Base-by-base conservation (phyloP, 2,113 vertebrate genomes). In the Pitta sordida region DNA sequence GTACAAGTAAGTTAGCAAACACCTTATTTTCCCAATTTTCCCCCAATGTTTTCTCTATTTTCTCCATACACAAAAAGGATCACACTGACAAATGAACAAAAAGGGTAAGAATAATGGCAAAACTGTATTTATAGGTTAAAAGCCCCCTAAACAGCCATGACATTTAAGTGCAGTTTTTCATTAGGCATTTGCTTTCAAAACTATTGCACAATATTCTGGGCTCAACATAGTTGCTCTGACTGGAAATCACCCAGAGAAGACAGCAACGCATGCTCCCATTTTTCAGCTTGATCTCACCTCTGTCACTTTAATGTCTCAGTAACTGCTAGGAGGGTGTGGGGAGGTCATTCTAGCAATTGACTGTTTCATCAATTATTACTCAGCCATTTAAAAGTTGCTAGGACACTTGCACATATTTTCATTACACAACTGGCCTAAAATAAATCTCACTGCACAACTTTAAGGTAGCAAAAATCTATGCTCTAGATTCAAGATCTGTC, bases 311-410 rank as follows among this genome's bases (percentile, higher is more conserved):
- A 76, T 29, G 26, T 85, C 91, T 92, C 84, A 48, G 36, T 46
- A 91, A 64, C 75, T 79, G 69, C 53, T 15, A 17, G 55, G 78
- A 94, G 55, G 36, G 51, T 95, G 58, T 80, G 63, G 39, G 59
- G 93, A 95, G 85, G 89, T 95, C 93, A 94, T 55, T 76, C 37
- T 23, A 77, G 78, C 77, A 92, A 91, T 58, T 77, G 86, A 70
- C 84, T 83, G 7, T 60, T 94, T 90, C 91, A 94, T 96, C 75
- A 96, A 83, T 94, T 95, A 94, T 94, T 96, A 76, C 81, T 91
- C 83, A 77, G 32, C 53, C 74, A 89, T 74, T 92, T 94, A 68
- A 77, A 93, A 91, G 59, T 83, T 86, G 84, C 75, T 69, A 37
- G 48, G 85, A 92, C 84, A 80, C 78, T 74, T 74, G 82, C 67